These are phyloP conservation scores for Hanleya hanleyi DNA, from an alignment of 2,888 invertebrate species.

Conservation along the genomic window DNA sequence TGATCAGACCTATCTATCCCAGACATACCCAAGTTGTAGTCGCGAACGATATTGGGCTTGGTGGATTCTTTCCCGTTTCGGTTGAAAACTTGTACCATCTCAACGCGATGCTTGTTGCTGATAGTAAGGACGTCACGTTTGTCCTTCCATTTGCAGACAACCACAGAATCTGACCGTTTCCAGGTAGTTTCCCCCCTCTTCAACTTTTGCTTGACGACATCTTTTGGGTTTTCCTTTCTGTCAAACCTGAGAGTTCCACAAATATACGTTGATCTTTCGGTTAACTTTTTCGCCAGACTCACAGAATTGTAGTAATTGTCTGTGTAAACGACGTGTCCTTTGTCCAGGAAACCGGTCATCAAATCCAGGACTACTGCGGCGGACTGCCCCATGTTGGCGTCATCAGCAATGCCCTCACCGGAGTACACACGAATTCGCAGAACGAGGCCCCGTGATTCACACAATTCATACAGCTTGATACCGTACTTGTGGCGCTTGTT, in stretches of 20 bases:
- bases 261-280: constrained; percentile 9
- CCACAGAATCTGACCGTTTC: constrained; percentile 12
- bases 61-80: constrained; percentile 5
- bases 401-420: neutral
- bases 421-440: constrained; percentile 10
- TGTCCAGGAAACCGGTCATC: constrained; percentile 14
- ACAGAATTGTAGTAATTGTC: constrained; percentile 31
- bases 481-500: constrained; percentile 24
- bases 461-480: constrained; percentile 23
- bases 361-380: constrained; percentile 19
- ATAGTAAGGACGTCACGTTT: constrained; percentile 28
- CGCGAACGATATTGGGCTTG: constrained; percentile 23
- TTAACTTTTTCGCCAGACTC: constrained; percentile 6
- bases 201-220: constrained; percentile 27
- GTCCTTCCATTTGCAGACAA: constrained; percentile 29
- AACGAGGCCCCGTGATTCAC: constrained; percentile 22
- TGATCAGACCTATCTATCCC: constrained; percentile 32
- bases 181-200: constrained; percentile 27
- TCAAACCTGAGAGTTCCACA: constrained; percentile 23
- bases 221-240: constrained; percentile 20
- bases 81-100: constrained; percentile 24
- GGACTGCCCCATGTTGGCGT: constrained; percentile 3
- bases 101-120: constrained; percentile 22
- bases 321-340: constrained; percentile 16
- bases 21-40: constrained; percentile 32